Evolutionary conservation across 1,140 invertebrate species (phyloP).

Genomic region (Nephotettix cincticeps): DNA sequence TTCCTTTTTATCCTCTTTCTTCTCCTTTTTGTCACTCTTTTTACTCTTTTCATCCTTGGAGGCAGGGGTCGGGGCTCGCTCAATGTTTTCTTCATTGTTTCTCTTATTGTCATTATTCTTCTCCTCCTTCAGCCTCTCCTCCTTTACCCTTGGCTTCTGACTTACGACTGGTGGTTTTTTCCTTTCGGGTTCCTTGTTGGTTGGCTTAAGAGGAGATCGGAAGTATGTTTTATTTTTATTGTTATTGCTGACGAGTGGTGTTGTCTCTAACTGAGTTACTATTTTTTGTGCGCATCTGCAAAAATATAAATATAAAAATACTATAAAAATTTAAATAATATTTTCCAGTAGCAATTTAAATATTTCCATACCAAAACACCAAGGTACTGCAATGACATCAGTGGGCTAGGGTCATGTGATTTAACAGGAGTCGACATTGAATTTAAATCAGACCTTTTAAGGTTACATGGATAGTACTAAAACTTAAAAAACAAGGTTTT

Average conservation of each 20-base stretch:
- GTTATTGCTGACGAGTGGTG: conserved; percentile 25
- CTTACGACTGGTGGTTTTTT: conserved; percentile 28
- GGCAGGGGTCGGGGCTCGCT: conserved; percentile 27
- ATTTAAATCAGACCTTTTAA: too few species aligned
- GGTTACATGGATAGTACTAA: too few species aligned
- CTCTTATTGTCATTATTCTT: conserved; percentile 34
- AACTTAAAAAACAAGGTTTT: too few species aligned
- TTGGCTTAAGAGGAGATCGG: conserved; percentile 30
- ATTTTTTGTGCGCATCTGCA: conserved; percentile 76
- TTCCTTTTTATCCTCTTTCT: conserved; percentile 38
- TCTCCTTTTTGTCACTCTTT: conserved; percentile 33
- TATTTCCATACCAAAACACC: too few species aligned
- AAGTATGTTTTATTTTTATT: conserved; percentile 25
- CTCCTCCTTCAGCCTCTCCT: conserved; percentile 37
- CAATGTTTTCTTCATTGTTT: conserved; percentile 30
- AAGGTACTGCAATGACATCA: too few species aligned
- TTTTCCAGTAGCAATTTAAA: too few species aligned
- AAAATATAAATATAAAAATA: too few species aligned
- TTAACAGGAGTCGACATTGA: too few species aligned
- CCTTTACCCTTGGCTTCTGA: conserved; percentile 27
- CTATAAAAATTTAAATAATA: too few species aligned
- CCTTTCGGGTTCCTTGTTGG: conserved; percentile 35
- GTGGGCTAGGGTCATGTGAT: too few species aligned
- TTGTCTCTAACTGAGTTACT: conserved; percentile 65
- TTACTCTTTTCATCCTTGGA: conserved; percentile 23